These are phyloP conservation scores for Zygaena filipendulae DNA, from an alignment of 2,888 invertebrate species.

Conservation along the genomic window DNA sequence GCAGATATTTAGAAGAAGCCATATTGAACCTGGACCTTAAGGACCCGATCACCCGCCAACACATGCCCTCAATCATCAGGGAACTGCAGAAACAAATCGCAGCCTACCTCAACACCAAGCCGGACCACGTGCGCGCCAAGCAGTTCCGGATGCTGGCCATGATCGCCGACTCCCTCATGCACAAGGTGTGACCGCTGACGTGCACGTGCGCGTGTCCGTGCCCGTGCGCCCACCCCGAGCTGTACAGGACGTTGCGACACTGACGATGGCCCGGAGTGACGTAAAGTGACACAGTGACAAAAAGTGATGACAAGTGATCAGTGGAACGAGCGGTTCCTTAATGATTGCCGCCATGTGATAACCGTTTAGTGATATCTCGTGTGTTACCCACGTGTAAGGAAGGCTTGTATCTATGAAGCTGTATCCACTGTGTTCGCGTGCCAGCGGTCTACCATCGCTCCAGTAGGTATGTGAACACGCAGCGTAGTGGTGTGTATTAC, in stretches of 20 bases:
- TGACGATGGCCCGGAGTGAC: background rate
- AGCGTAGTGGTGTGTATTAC: no score
- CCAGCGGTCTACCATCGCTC: no score
- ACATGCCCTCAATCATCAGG: conserved; percentile 81
- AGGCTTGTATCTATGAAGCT: no score
- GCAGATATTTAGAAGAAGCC: conserved; percentile 90
- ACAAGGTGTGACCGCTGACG: conserved; percentile 42
- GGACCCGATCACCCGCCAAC: conserved; percentile 84
- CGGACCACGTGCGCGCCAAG: conserved; percentile 72
- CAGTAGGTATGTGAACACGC: no score
- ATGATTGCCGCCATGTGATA: no score
- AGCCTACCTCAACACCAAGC: conserved; percentile 73
- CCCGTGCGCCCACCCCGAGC: conserved; percentile 6
- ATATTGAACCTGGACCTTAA: conserved; percentile 82
- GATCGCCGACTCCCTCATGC: conserved; percentile 72
- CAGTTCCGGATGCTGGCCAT: conserved; percentile 78
- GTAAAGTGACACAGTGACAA: background rate
- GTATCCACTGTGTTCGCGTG: no score
- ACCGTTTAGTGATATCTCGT: no score
- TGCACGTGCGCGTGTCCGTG: conserved; percentile 3
- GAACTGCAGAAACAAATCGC: conserved; percentile 81
- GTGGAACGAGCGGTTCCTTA: no score
- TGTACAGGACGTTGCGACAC: background rate
- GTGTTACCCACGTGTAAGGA: no score
- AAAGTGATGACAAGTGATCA: no score